Evolutionary conservation across 2,113 vertebrate genomes (phyloP).

Genomic region (Phalacrocorax pelagicus): DNA sequence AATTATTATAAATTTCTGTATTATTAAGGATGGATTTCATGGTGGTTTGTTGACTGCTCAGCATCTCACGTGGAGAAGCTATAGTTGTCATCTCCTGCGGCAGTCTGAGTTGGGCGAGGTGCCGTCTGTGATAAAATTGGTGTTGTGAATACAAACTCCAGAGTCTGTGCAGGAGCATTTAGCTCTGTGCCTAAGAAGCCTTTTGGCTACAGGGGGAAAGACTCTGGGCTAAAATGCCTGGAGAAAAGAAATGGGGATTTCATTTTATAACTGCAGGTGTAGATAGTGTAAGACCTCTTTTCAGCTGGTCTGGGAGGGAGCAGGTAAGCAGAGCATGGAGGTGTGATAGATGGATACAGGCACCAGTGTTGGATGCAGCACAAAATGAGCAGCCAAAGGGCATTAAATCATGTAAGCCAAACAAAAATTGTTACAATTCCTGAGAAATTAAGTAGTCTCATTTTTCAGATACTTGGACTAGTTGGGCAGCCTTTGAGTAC

Average conservation of each 20-base stretch:
- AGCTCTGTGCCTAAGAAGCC: background rate
- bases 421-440: background rate
- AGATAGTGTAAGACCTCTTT: background rate
- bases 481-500: background rate
- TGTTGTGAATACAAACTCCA: background rate
- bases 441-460: background rate
- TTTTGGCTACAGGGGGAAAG: background rate
- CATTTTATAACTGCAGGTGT: background rate
- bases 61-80: background rate
- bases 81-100: fast-evolving
- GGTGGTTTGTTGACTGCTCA: background rate
- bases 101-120: background rate
- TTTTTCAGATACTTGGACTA: background rate
- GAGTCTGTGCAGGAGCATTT: background rate
- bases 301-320: background rate
- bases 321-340: background rate
- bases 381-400: background rate
- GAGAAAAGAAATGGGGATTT: background rate
- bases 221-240: background rate
- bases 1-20: no score
- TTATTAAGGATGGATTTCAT: background rate
- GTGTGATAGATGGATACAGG: background rate
- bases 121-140: background rate
- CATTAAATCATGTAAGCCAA: background rate
- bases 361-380: fast-evolving